A percentile compares a stretch with the other conserved stretches of the same genome.
Conservation (phyloP, 1,140 invertebrate species). For the Hyphantria cunea region DNA sequence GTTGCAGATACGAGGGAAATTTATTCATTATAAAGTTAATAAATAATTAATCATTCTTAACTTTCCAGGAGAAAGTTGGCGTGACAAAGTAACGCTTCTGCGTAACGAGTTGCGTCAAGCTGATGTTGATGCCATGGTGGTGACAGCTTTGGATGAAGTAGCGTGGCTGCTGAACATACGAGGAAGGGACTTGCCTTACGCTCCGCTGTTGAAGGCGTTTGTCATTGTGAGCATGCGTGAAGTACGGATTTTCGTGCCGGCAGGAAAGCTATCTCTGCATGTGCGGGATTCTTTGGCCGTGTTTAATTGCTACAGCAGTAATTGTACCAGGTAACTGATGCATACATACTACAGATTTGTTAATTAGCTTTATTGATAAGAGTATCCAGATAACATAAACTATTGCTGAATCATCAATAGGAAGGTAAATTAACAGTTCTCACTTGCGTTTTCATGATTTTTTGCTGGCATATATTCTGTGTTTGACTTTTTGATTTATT, state of each 20-base stretch:
- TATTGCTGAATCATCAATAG: no score
- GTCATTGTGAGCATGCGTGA: conserved; percentile 86
- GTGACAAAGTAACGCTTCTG: conserved; percentile 87
- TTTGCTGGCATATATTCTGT: no score
- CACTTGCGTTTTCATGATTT: no score
- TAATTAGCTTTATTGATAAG: no score
- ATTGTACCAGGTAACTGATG: conserved; percentile 84
- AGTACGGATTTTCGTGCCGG: conserved; percentile 85
- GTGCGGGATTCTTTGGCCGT: conserved; percentile 81
- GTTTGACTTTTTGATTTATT: no score
- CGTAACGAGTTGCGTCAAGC: conserved; percentile 85
- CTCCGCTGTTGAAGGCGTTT: conserved; percentile 92
- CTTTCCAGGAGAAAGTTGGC: conserved; percentile 85
- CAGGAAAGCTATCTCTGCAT: conserved; percentile 82
- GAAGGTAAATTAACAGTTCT: no score
- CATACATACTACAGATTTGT: background rate
- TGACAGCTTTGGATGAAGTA: conserved; percentile 95
- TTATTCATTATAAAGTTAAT: no score
- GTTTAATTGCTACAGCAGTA: conserved; percentile 83
- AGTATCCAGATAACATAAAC: no score
- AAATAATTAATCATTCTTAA: background rate
- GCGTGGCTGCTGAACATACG: conserved; percentile 98
- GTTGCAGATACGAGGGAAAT: no score
- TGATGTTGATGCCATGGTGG: conserved; percentile 89
- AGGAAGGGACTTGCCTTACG: conserved; percentile 93